Base-by-base conservation (phyloP, 2,797 vertebrate species). In the Nyctibius grandis region DNA sequence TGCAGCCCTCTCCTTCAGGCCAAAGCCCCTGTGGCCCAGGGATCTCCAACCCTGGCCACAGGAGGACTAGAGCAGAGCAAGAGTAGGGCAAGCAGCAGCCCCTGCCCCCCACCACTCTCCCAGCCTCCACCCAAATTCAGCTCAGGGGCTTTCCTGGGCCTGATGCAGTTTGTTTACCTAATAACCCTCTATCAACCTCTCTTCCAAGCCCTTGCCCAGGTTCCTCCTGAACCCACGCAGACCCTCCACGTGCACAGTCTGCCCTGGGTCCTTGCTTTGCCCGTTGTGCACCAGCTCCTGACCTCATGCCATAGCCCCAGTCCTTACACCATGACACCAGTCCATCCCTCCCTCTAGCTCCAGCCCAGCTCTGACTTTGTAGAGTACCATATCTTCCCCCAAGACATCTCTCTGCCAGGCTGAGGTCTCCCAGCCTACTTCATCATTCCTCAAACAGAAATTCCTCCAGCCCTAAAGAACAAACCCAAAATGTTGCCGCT, bases 201-300 rank as follows among this genome's bases (percentile, higher is more conserved):
- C 44, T 65, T 87, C 54, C 33, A 57, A 16, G 4, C 29, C 42
- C 28, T 57, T 40, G 25, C 23, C 80, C 60, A 53, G 28, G 15
- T 45, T 61, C 16, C 34, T 72, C 26, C 54, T 15, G 42, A 82
- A 21, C 38, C 26, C 36, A 20, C 0, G 0, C 28, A 48, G 77
- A n/a, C 26, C 15, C 22, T 63, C 31, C 0, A 6, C 0, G 1
- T 1, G 36, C 68, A n/a, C 33, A 70, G 47, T 17, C 54, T 1
- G 1, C 25, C 31, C 40, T 11, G 8, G 44, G n/a, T 57, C 56
- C 38, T n/a, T 8, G 26, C 38, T 65, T 23, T 61, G 42, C 26
- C 47, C 2, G 0, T 9, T n/a, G n/a, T 9, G 17, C 36, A 36
- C 25, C 53, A 84, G 69, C 25, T 40, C 28, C 75, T 60, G 54